These are phyloP conservation scores for Cladorhizidae sp. DNA, from an alignment of 37 sponge, comb jelly and placozoan species.

Conservation along the genomic window DNA sequence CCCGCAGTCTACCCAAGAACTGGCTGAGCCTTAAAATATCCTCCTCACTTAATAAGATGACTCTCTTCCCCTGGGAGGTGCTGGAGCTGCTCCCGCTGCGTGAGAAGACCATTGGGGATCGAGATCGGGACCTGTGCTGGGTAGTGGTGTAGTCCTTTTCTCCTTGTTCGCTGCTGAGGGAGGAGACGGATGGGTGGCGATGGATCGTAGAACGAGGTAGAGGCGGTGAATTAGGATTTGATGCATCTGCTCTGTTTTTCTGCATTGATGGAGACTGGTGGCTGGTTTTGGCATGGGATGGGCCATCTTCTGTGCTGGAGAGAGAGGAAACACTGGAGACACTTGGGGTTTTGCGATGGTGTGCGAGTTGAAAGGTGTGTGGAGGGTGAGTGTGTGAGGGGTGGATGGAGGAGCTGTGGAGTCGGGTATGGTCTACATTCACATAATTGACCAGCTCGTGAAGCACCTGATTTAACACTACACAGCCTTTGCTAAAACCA, in stretches of 20 bases:
- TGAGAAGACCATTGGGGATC: neutral
- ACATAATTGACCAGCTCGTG: conserved; percentile 67
- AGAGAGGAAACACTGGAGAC: conserved; percentile 14
- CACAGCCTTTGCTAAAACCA: conserved; percentile 95
- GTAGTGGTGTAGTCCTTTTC: neutral
- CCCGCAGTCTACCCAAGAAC: conserved; percentile 51
- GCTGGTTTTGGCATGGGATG: neutral
- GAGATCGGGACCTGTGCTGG: conserved; percentile 5
- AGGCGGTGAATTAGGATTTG: neutral
- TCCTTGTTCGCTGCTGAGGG: conserved; percentile 1
- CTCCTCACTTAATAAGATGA: neutral
- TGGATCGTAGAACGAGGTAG: neutral
- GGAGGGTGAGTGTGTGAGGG: neutral
- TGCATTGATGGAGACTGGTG: neutral
- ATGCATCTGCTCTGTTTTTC: neutral
- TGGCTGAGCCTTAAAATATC: conserved; percentile 16
- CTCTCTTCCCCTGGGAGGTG: neutral
- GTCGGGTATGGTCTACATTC: neutral
- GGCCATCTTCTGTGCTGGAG: neutral
- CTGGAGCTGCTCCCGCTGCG: conserved; percentile 15
- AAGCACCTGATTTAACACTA: conserved; percentile 85
- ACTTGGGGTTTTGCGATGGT: conserved; percentile 7
- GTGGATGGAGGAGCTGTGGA: neutral
- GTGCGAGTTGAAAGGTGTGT: neutral
- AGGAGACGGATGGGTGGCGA: conserved; percentile 5